phyloP scores from a whole-genome alignment of 2,888 invertebrate genomes.

The Drosophila buzzatii region DNA sequence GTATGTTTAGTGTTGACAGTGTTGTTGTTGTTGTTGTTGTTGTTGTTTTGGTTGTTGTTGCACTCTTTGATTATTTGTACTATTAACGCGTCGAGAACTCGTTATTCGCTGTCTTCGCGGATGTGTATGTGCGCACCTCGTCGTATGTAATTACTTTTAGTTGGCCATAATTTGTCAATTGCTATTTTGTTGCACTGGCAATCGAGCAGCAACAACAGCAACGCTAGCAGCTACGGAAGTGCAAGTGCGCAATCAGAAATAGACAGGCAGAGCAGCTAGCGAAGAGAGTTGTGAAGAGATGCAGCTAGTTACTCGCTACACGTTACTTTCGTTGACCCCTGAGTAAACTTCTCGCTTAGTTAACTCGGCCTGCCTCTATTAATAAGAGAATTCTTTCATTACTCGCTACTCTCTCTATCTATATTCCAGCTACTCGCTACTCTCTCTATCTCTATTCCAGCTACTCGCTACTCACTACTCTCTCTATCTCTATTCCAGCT shows the following conservation, averaged over 20 bases:
- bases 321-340: not conserved
- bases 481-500: not conserved
- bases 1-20: constrained; percentile 77
- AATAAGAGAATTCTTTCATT: too few relatives aligned
- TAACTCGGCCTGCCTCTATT: too few relatives aligned
- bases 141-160: constrained; percentile 77
- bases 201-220: constrained; percentile 19
- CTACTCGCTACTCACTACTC: too few relatives aligned
- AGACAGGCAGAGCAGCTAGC: not conserved
- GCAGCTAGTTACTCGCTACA: not conserved
- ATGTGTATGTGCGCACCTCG: constrained; percentile 39
- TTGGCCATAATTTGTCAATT: constrained; percentile 80
- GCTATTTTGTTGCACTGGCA: constrained; percentile 73
- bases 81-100: constrained; percentile 77
- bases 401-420: not conserved
- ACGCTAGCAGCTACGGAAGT: constrained; percentile 60
- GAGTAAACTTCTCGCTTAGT: too few relatives aligned
- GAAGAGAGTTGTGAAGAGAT: not conserved
- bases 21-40: constrained; percentile 45
- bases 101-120: constrained; percentile 54
- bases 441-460: too few relatives aligned
- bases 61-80: constrained; percentile 77
- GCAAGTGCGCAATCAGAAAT: constrained; percentile 63
- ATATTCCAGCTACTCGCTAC: too few relatives aligned
- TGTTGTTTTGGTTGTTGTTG: constrained; percentile 35